Evolutionary conservation across 2,797 vertebrate genomes (phyloP).

Genomic region (Carduelis carduelis): DNA sequence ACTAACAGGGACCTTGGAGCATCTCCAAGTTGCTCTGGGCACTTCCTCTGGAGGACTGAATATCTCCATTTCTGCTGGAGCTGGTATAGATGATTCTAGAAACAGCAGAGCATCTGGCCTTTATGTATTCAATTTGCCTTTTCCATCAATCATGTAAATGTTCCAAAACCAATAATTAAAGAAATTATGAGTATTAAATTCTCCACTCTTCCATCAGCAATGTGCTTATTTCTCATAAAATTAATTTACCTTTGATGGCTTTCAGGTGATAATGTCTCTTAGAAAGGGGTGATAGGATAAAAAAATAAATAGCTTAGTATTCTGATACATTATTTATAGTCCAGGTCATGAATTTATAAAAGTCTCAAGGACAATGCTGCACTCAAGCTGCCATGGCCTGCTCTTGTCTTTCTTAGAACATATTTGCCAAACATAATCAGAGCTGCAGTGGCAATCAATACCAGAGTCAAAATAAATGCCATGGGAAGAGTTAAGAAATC

Average conservation of each 20-base stretch:
- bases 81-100: not conserved
- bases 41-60: not conserved
- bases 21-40: not conserved
- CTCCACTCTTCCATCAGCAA: not conserved
- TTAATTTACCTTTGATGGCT: constrained; percentile 36
- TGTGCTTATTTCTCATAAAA: constrained; percentile 44
- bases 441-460: not conserved
- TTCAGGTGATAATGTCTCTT: not conserved
- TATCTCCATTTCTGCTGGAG: not conserved
- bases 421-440: not conserved
- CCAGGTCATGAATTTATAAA: not conserved
- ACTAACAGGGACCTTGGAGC: not conserved
- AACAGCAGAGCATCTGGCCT: constrained; percentile 17
- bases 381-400: not conserved
- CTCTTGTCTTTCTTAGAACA: not conserved
- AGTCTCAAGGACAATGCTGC: not conserved
- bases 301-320: not conserved
- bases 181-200: constrained; percentile 32
- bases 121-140: not conserved
- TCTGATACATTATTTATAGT: constrained; percentile 10
- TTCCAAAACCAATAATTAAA: constrained; percentile 30
- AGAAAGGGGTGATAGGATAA: not conserved
- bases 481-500: not conserved
- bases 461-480: not conserved
- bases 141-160: constrained; percentile 35